Conservation (phyloP, 2,888 invertebrate genomes). For the Andrena bicolor region DNA sequence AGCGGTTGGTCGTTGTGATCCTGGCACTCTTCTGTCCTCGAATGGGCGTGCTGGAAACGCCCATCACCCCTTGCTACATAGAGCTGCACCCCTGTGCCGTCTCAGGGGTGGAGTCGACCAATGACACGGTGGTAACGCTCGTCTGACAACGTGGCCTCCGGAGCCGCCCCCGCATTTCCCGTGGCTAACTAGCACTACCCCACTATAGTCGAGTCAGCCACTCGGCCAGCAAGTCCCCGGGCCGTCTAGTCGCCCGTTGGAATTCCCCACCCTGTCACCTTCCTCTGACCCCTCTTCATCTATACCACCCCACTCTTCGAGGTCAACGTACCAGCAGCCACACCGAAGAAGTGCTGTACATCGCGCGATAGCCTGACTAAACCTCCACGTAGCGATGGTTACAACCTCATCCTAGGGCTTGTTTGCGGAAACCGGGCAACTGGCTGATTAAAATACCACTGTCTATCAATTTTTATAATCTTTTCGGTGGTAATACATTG, state of each 20-base stretch:
- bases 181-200: conserved; percentile 81
- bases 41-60: conserved; percentile 72
- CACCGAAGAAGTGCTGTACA: conserved; percentile 65
- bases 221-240: conserved; percentile 84
- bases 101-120: conserved; percentile 80
- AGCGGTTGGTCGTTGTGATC: conserved; percentile 57
- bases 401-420: conserved; percentile 11
- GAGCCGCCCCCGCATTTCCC: conserved; percentile 79
- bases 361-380: conserved; percentile 63
- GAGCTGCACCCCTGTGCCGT: conserved; percentile 55
- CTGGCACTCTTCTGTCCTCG: conserved; percentile 42
- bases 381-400: conserved; percentile 59
- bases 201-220: conserved; percentile 78
- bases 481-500: too few relatives aligned
- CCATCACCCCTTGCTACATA: conserved; percentile 68
- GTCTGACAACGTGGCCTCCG: conserved; percentile 82
- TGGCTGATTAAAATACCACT: too few relatives aligned
- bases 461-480: too few relatives aligned
- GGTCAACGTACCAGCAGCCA: conserved; percentile 70
- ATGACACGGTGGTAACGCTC: conserved; percentile 80
- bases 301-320: conserved; percentile 46
- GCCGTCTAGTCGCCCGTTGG: conserved; percentile 70
- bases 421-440: too few relatives aligned
- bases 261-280: conserved; percentile 70
- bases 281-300: conserved; percentile 55